Conservation (phyloP, 2,113 vertebrate species). For the Tonatia bakeri region DNA sequence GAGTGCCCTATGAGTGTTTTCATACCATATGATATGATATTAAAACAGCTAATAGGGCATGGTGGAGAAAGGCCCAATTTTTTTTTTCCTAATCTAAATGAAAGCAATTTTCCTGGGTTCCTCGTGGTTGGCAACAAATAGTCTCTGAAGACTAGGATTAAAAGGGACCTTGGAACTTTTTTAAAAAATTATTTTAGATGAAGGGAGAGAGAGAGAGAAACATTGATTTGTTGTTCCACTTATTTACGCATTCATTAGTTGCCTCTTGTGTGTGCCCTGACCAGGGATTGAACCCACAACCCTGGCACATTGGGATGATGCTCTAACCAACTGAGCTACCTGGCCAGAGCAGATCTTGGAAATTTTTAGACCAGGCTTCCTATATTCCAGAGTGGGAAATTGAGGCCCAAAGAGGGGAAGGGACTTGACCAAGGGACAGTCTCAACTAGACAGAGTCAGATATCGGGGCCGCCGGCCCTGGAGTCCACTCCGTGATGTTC, state of each 20-base stretch:
- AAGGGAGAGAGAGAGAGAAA: too few relatives aligned
- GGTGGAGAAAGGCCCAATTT: background rate
- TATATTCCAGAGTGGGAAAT: background rate
- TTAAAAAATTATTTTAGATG: background rate
- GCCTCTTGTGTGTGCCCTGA: too few relatives aligned
- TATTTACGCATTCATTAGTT: too few relatives aligned
- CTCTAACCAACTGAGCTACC: too few relatives aligned
- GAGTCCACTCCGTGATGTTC: background rate
- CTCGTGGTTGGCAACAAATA: background rate
- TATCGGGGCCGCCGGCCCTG: background rate
- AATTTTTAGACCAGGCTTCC: background rate
- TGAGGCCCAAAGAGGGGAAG: background rate
- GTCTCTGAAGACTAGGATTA: background rate
- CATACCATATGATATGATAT: too few relatives aligned
- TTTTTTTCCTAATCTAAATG: background rate
- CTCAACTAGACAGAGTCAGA: background rate
- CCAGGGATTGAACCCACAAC: too few relatives aligned
- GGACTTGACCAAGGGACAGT: background rate
- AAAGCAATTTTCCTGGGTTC: background rate
- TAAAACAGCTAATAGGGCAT: background rate
- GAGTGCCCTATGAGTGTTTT: too few relatives aligned
- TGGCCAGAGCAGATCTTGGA: background rate
- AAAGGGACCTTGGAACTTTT: background rate
- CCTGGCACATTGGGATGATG: too few relatives aligned
- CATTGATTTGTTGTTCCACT: too few relatives aligned